phyloP scores from a whole-genome alignment of 2,888 invertebrate genomes.

The Halocaridina rubra region DNA sequence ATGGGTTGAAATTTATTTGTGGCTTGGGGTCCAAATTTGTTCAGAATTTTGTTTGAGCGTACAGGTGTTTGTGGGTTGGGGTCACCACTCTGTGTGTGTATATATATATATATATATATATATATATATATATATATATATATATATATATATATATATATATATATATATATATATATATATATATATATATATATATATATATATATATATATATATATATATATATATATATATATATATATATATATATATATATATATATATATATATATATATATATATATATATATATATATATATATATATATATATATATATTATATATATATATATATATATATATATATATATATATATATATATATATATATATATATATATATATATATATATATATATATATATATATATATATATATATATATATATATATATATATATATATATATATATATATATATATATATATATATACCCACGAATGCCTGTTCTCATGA shows the following conservation, averaged over 20 bases:
- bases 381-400: slow-evolving; percentile 2
- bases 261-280: slow-evolving; percentile 8
- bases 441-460: background rate
- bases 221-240: background rate
- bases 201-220: slow-evolving; percentile 2
- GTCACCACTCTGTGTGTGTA: background rate
- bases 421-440: background rate
- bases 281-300: slow-evolving; percentile 5
- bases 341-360: background rate
- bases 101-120: background rate
- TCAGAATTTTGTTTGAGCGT: too few species aligned
- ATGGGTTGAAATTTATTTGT: too few species aligned
- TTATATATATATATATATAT: background rate
- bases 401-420: background rate
- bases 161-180: background rate
- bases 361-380: slow-evolving; percentile 15
- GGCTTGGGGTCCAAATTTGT: too few species aligned
- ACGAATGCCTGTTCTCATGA: too few species aligned
- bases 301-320: background rate
- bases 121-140: background rate
- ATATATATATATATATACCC: slow-evolving; percentile 3
- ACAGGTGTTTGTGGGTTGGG: background rate
- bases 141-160: background rate
- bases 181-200: slow-evolving; percentile 15
- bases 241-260: slow-evolving; percentile 8